A percentile compares a stretch with the other conserved stretches of the same genome.
Conservation (phyloP, 1,140 invertebrate species). For the Diabrotica virgifera region DNA sequence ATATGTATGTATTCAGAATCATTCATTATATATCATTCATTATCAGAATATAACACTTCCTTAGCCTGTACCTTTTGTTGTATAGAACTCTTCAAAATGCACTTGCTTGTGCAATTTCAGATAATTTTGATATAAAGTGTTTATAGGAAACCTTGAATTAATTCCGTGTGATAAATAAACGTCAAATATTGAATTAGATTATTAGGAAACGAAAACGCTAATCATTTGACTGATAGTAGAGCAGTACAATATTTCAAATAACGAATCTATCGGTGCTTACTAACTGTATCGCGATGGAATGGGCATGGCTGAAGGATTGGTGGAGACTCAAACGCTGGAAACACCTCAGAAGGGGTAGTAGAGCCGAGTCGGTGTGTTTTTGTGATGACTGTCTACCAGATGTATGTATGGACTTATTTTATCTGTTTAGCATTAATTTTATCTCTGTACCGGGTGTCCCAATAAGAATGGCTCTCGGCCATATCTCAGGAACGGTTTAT, state of each 20-base stretch:
- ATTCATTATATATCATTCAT: too few relatives aligned
- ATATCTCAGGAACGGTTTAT: too few relatives aligned
- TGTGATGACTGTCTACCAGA: conserved; percentile 67
- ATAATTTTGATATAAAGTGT: neutral
- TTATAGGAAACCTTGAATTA: conserved; percentile 13
- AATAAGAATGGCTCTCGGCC: too few relatives aligned
- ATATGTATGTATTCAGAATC: too few relatives aligned
- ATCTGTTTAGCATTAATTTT: neutral
- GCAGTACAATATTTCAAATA: neutral
- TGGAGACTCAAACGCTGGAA: conserved; percentile 69
- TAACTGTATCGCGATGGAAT: conserved; percentile 56
- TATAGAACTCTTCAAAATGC: too few relatives aligned
- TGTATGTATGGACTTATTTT: conserved; percentile 7
- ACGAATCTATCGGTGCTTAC: too few relatives aligned
- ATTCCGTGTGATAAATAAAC: conserved; percentile 6
- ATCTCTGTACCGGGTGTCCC: too few relatives aligned
- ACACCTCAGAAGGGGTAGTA: conserved; percentile 56
- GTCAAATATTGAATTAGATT: conserved; percentile 9
- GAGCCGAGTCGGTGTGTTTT: conserved; percentile 63
- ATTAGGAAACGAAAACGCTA: conserved; percentile 8
- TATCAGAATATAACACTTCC: too few relatives aligned
- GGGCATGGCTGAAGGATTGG: conserved; percentile 74
- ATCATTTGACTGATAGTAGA: neutral
- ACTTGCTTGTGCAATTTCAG: too few relatives aligned
- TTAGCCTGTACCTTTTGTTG: too few relatives aligned